Evolutionary conservation across 2,797 vertebrate species (phyloP), one percentile per base, ranked within the genome.

Genomic region (Enteromius trimaculatus): DNA sequence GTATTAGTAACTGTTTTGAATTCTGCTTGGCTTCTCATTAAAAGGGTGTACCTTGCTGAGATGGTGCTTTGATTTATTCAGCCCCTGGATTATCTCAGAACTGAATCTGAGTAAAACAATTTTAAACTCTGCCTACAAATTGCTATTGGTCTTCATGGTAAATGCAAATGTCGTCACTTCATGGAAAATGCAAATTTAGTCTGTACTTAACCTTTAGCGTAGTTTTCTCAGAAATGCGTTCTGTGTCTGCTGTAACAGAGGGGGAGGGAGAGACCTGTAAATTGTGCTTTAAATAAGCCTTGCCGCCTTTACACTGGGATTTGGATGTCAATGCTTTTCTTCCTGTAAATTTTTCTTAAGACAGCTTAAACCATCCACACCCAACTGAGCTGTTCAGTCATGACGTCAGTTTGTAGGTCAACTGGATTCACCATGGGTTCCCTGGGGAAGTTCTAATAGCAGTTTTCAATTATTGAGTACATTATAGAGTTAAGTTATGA

Each of bases 201-300:
- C 77, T 53, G 29, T 42, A 6, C 3, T 60, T 85, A 82, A 86
- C 88, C 84, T 72, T 88, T 79, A 69, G 58, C 78, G 23, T 76
- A 81, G 87, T 82, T n/a, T 89, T 85, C 77, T 89, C 77, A 84
- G 66, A 86, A 70, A 26, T 79, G 81, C 68, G 11, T 65, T 31
- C 64, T 79, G 51, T 51, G 69, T 37, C 69, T 49, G 49, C 44
- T 77, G 75, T 72, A 65, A 29, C 49, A 76, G 64, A 81, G 65
- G 60, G 69, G 21, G 42, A 80, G 55, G 47, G 71, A 87, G 84
- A 86, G 74, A 68, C 86, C 82, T 90, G 88, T 86, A 89, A 92
- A 92, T 92, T 89, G 92, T 91, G 92, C 90, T 91, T 90, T 88
- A 68, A 87, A 78, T 85, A 80, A 86, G 84, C 87, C 83, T 82